phyloP scores from a whole-genome alignment of 1,140 invertebrate genomes.

The Diorhabda carinulata region DNA sequence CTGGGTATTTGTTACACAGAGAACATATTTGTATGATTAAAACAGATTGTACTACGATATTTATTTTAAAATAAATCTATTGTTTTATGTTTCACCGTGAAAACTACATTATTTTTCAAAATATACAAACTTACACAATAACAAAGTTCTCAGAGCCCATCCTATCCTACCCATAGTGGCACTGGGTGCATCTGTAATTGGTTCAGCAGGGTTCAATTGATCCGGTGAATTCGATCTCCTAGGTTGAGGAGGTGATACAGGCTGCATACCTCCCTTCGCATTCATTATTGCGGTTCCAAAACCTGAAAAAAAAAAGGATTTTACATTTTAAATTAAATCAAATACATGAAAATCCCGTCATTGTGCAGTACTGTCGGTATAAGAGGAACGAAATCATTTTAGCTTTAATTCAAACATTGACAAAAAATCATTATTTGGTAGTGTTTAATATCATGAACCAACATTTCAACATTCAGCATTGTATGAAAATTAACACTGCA shows the following conservation, averaged over 20 bases:
- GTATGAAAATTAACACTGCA: too few species aligned
- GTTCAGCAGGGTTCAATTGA: constrained; percentile 57
- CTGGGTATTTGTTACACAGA: too few species aligned
- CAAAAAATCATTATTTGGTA: too few species aligned
- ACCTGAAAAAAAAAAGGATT: constrained; percentile 43
- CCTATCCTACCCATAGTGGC: constrained; percentile 63
- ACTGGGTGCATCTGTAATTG: constrained; percentile 62
- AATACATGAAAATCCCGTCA: background rate
- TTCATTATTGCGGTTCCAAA: constrained; percentile 51
- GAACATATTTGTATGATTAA: too few species aligned
- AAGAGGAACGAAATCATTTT: too few species aligned
- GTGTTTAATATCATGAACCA: too few species aligned
- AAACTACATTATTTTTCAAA: background rate
- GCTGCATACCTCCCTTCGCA: constrained; percentile 43
- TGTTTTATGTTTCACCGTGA: too few species aligned
- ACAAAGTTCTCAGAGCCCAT: constrained; percentile 65
- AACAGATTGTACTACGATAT: too few species aligned
- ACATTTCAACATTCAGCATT: too few species aligned
- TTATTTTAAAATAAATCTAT: too few species aligned
- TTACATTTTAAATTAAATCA: background rate
- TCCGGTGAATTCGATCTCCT: constrained; percentile 55
- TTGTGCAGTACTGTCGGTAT: too few species aligned
- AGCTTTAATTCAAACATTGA: too few species aligned
- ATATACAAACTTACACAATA: constrained; percentile 54
- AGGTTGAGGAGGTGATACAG: constrained; percentile 48